phyloP scores from a whole-genome alignment of 2,797 vertebrate genomes.

The Poeciliopsis gracilis region DNA sequence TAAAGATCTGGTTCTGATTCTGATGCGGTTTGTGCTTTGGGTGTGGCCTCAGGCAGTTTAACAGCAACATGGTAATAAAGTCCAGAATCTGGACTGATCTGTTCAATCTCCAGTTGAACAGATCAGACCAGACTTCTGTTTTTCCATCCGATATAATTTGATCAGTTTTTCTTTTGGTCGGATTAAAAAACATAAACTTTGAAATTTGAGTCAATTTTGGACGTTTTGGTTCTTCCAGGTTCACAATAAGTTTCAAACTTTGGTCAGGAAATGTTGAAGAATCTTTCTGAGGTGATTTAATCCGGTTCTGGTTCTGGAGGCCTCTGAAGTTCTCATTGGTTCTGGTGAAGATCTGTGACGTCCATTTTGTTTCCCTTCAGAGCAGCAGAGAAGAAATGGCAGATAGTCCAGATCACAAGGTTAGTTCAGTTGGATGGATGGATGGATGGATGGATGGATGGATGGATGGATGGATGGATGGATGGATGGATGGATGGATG shows the following conservation, averaged over 20 bases:
- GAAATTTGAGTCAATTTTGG: too few relatives aligned
- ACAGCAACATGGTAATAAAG: neutral
- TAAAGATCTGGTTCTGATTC: neutral
- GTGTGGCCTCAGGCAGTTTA: neutral
- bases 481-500: neutral
- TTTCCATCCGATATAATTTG: neutral
- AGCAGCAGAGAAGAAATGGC: conserved; percentile 62
- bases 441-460: neutral
- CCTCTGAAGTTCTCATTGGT: neutral
- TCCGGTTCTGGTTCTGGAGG: too few relatives aligned
- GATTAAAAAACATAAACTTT: neutral
- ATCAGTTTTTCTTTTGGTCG: neutral
- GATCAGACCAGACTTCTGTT: neutral
- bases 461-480: neutral
- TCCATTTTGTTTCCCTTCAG: conserved; percentile 35
- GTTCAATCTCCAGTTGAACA: neutral
- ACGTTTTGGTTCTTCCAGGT: neutral
- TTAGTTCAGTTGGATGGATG: conserved; percentile 36
- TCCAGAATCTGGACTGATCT: neutral
- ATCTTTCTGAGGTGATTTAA: neutral
- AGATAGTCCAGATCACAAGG: conserved; percentile 44
- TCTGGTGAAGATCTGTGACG: neutral
- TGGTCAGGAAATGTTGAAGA: neutral
- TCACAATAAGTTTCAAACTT: neutral
- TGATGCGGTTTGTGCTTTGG: neutral